These are phyloP conservation scores for Antechinus stuartii DNA, from an alignment of 2,113 vertebrate genomes.

Conservation along the genomic window DNA sequence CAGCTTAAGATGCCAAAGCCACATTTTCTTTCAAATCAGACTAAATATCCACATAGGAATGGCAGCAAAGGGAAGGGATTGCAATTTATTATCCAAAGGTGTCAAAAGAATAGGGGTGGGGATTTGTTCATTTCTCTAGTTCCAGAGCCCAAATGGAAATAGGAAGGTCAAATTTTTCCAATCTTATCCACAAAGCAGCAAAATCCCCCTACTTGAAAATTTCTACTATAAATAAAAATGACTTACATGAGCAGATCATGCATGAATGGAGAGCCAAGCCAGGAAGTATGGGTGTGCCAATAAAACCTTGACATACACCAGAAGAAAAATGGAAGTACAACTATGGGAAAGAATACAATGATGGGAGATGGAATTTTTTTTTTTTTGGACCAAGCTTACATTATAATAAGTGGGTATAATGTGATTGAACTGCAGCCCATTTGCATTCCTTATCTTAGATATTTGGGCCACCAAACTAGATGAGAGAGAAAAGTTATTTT, in stretches of 20 bases:
- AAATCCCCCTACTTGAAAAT: slow-evolving; percentile 58
- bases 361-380: slow-evolving; percentile 47
- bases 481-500: slow-evolving; percentile 37
- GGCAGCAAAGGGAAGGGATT: slow-evolving; percentile 53
- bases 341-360: slow-evolving; percentile 55
- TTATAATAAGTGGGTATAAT: slow-evolving; percentile 42
- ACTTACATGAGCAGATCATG: slow-evolving; percentile 74
- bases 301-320: slow-evolving; percentile 72
- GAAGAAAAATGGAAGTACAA: slow-evolving; percentile 69
- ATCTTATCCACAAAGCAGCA: slow-evolving; percentile 48
- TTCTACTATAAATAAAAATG: slow-evolving; percentile 74
- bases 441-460: slow-evolving; percentile 51
- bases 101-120: slow-evolving; percentile 30
- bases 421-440: slow-evolving; percentile 54
- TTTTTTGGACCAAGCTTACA: slow-evolving; percentile 49
- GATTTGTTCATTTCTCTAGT: slow-evolving; percentile 47
- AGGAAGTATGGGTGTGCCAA: slow-evolving; percentile 61
- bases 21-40: slow-evolving; percentile 61
- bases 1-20: slow-evolving; percentile 23
- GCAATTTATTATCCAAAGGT: slow-evolving; percentile 46
- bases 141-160: slow-evolving; percentile 37
- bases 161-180: slow-evolving; percentile 66
- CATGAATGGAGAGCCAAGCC: slow-evolving; percentile 70
- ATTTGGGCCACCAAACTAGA: slow-evolving; percentile 25
- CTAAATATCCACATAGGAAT: slow-evolving; percentile 47